Base-by-base conservation (phyloP, 2,888 invertebrate species). In the Nemurella pictetii region DNA sequence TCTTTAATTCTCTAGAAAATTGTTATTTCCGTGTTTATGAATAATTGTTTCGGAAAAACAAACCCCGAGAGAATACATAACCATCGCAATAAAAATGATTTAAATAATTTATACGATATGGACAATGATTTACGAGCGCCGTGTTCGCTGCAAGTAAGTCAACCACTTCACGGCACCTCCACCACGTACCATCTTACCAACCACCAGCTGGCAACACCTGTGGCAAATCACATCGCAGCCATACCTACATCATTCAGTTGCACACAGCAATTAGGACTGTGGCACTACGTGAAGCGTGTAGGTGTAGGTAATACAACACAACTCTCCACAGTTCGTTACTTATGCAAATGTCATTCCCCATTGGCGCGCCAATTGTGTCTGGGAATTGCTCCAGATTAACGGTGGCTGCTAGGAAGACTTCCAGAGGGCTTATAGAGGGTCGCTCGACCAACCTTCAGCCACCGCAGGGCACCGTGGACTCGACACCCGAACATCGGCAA, bases 291-390 rank as follows among this genome's bases (percentile, higher is more conserved):
- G n/a, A n/a, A n/a, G n/a, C n/a, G n/a, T 32, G 3, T 32, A 32
- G 32, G 32, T 32, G 32, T 32, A 77, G 77, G 77, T 27, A 77
- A 28, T 26, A 28, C 78, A 5, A 78, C 15, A n/a, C 78, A 5
- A 78, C 27, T 55, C 55, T 55, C 35, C 32, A 30, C 80, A 25
- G 26, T 80, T 85, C 85, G 80, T 85, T 85, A 83, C 85, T 85
- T 85, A 85, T 85, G 85, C 83, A 85, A 85, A 85, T 85, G 85
- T 83, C 83, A 83, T 36, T 85, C 85, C 82, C 36, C 85, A 85
- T 83, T 83, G 85, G 85, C 80, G 83, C 78, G 85, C 85, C 83
- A 85, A 85, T 85, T 85, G 85, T 85, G 83, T 83, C 85, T 28
- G 80, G 73, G 85, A 85, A 85, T 80, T 80, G 85, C 85, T 26